These are phyloP conservation scores for Anguilla anguilla DNA, from an alignment of 2,797 vertebrate species.

Conservation along the genomic window DNA sequence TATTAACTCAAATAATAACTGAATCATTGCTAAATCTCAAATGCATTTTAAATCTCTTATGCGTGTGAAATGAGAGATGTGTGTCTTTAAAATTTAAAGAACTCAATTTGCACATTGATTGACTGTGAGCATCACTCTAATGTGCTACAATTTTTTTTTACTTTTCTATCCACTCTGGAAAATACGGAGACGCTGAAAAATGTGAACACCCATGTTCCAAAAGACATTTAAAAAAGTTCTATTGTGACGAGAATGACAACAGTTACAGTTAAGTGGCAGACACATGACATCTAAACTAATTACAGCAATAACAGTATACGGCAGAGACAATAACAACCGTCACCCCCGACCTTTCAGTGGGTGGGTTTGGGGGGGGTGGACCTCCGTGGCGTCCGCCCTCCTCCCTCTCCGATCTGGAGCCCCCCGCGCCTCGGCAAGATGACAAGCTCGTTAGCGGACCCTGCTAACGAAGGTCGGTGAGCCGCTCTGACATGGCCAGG, in stretches of 20 bases:
- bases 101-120: neutral
- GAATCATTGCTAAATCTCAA: too few relatives aligned
- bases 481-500: constrained; percentile 57
- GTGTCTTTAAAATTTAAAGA: neutral
- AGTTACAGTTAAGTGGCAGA: constrained; percentile 27
- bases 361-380: neutral
- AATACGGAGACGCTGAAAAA: neutral
- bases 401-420: constrained; percentile 2
- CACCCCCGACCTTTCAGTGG: constrained; percentile 28
- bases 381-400: neutral
- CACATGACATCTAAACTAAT: constrained; percentile 45
- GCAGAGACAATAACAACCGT: constrained; percentile 46
- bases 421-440: neutral
- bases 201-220: neutral
- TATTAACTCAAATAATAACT: too few relatives aligned
- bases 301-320: constrained; percentile 44
- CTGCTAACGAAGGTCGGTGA: constrained; percentile 62
- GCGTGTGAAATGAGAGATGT: neutral
- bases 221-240: neutral
- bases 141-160: neutral
- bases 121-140: neutral
- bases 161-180: neutral
- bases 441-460: constrained; percentile 63
- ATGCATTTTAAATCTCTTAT: too few relatives aligned
- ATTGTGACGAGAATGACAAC: neutral